These are phyloP conservation scores for Thalpophila matura DNA, from an alignment of 2,888 invertebrate genomes.

Conservation along the genomic window DNA sequence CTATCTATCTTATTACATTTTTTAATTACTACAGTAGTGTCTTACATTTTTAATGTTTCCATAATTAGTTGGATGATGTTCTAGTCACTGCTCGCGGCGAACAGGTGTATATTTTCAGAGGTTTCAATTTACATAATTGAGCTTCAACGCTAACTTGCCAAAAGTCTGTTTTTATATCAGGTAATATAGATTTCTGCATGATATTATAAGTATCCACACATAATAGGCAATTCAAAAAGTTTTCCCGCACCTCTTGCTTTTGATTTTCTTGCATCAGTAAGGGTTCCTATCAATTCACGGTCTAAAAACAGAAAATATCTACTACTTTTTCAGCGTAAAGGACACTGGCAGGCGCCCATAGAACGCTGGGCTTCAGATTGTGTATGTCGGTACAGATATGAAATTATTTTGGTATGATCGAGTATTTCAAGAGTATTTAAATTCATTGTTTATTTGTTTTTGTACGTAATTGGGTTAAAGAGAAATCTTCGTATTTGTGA, in stretches of 20 bases:
- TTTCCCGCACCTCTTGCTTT: conserved; percentile 8
- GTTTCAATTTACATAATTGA: conserved; percentile 69
- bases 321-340: no score
- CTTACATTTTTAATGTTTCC: conserved; percentile 37
- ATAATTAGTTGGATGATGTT: conserved; percentile 40
- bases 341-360: no score
- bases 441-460: no score
- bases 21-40: conserved; percentile 50
- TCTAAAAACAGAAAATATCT: conserved; percentile 6
- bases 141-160: conserved; percentile 33
- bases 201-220: conserved; percentile 53
- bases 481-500: no score
- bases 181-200: conserved; percentile 36
- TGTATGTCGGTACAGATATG: no score
- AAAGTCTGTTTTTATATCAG: conserved; percentile 30
- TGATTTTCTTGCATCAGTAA: conserved; percentile 9
- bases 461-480: no score
- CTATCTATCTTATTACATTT: conserved; percentile 49
- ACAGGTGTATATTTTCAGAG: conserved; percentile 57
- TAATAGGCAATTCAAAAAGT: conserved; percentile 34
- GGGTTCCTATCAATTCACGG: background rate
- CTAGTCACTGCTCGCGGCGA: conserved; percentile 25
- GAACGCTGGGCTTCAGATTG: no score
- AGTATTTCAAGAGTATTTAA: no score
- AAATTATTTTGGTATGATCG: no score